These are phyloP conservation scores for Stegodyphus dumicola DNA, from an alignment of 1,140 invertebrate species.

Conservation along the genomic window DNA sequence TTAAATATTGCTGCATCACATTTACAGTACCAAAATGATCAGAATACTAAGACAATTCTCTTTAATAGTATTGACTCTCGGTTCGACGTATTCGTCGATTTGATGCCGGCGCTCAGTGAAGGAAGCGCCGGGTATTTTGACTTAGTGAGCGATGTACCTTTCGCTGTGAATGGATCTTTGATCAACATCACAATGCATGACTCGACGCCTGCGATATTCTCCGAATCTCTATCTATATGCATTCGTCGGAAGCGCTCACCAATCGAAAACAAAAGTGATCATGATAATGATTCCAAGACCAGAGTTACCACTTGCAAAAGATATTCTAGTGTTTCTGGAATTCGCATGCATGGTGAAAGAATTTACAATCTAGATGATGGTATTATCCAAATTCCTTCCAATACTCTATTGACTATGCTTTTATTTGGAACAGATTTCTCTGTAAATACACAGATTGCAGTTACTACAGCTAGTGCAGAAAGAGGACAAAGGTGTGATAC, in stretches of 20 bases:
- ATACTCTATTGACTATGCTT: slow-evolving; percentile 72
- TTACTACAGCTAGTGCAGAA: slow-evolving; percentile 72
- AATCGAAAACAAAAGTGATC: neutral
- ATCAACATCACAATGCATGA: slow-evolving; percentile 13
- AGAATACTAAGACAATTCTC: neutral
- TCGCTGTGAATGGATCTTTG: neutral
- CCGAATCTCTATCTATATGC: neutral
- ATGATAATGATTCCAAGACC: neutral
- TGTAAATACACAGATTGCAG: slow-evolving; percentile 76
- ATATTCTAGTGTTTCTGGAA: neutral
- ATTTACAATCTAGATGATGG: slow-evolving; percentile 4
- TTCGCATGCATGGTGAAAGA: slow-evolving; percentile 8
- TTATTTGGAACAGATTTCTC: slow-evolving; percentile 80
- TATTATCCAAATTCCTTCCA: slow-evolving; percentile 11
- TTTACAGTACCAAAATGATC: too few species aligned
- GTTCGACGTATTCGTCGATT: slow-evolving; percentile 31
- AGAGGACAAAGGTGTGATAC: slow-evolving; percentile 36
- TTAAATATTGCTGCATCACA: too few species aligned
- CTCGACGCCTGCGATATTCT: neutral
- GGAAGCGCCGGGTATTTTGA: neutral
- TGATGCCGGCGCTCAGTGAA: neutral
- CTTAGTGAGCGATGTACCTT: neutral
- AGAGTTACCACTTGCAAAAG: slow-evolving; percentile 6
- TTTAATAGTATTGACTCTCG: slow-evolving; percentile 15
- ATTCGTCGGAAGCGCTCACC: neutral